Percentiles rank a stretch among this genome's conserved stretches.
Conservation (phyloP, 1,140 invertebrate species). For the Conus betulinus region DNA sequence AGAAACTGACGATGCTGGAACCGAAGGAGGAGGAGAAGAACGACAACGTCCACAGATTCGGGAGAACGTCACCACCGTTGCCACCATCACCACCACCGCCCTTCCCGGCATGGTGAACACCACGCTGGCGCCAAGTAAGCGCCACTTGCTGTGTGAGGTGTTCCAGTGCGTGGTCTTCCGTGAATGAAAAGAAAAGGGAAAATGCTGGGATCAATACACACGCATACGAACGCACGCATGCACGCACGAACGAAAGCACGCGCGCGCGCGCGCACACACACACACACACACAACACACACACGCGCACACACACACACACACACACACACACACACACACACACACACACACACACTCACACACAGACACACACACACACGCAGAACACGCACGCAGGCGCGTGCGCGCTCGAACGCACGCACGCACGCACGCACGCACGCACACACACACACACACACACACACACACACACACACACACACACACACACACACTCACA, state of each 20-base stretch:
- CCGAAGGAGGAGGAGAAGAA: not conserved
- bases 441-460: slow-evolving; percentile 24
- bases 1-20: not conserved
- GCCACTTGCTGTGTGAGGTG: no score
- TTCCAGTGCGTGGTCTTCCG: no score
- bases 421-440: not conserved
- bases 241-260: no score
- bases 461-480: slow-evolving; percentile 9
- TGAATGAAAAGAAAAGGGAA: no score
- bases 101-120: not conserved
- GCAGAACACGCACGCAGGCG: no score
- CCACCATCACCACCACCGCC: not conserved
- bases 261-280: no score
- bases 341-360: not conserved
- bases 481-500: not conserved
- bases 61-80: not conserved
- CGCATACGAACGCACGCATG: no score
- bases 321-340: not conserved
- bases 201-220: no score
- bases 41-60: not conserved
- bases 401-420: not conserved
- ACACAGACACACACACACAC: no score
- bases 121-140: not conserved
- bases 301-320: slow-evolving; percentile 11
- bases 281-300: not conserved